Percentiles rank a stretch among this genome's conserved stretches.
Conservation (phyloP, 1,140 invertebrate genomes). For the Tetramorium parvispinum region DNA sequence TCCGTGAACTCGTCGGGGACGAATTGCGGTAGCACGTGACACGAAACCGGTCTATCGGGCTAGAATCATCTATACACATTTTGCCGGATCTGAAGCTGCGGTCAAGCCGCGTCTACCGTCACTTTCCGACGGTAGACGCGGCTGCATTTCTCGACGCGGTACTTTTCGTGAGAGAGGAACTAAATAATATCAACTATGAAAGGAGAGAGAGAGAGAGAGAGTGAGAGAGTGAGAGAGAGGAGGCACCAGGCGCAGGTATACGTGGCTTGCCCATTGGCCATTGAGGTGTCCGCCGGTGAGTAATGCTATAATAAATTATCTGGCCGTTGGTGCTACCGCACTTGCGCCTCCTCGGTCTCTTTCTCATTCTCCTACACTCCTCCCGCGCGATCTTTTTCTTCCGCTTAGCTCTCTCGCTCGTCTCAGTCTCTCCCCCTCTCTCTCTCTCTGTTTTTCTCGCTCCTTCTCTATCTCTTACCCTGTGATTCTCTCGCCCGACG, state of each 20-base stretch:
- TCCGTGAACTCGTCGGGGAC: constrained; percentile 48
- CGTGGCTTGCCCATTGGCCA: constrained; percentile 76
- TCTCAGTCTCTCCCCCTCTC: constrained; percentile 28
- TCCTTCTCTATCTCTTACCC: neutral
- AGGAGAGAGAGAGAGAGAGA: constrained; percentile 50
- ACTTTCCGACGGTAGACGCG: constrained; percentile 6
- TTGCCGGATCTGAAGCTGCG: constrained; percentile 45
- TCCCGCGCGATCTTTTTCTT: constrained; percentile 16
- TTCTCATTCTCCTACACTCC: neutral
- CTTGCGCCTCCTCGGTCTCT: constrained; percentile 64
- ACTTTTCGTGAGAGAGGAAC: constrained; percentile 66
- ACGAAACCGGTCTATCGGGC: constrained; percentile 67
- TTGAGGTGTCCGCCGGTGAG: constrained; percentile 83
- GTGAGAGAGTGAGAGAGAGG: neutral
- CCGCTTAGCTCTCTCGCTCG: constrained; percentile 23
- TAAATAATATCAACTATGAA: constrained; percentile 81
- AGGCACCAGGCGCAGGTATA: constrained; percentile 66
- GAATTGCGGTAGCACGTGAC: constrained; percentile 58
- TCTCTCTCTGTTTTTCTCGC: neutral
- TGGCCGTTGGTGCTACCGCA: constrained; percentile 70
- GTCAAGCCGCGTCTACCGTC: constrained; percentile 63
- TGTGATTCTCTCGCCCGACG: neutral
- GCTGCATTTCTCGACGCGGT: neutral
- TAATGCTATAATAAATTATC: constrained; percentile 84
- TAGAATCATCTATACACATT: constrained; percentile 65